phyloP scores from a whole-genome alignment of 2,113 vertebrate genomes.

The Oceanites oceanicus region DNA sequence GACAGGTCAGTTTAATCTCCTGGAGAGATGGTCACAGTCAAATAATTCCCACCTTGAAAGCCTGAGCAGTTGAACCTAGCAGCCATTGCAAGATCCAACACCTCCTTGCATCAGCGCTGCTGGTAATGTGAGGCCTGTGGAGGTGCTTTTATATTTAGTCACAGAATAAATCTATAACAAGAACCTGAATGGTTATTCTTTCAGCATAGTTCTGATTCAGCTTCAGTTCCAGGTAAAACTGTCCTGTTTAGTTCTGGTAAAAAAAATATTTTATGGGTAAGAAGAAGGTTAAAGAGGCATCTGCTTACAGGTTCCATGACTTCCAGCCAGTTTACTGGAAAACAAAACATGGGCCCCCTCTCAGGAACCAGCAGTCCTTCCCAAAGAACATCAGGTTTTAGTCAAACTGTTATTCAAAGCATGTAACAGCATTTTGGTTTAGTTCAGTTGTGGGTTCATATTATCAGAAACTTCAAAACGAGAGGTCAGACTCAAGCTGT shows the following conservation, averaged over 20 bases:
- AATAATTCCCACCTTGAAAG: not conserved
- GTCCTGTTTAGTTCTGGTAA: not conserved
- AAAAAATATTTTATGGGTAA: not conserved
- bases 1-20: not conserved
- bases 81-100: not conserved
- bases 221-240: not conserved
- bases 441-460: not conserved
- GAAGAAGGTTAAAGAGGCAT: not conserved
- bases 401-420: not conserved
- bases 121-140: not conserved
- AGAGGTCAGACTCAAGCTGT: not conserved
- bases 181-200: not conserved
- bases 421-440: not conserved
- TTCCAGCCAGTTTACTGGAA: not conserved
- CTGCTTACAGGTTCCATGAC: not conserved
- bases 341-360: not conserved
- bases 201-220: not conserved
- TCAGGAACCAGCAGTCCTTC: not conserved
- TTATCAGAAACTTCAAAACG: not conserved
- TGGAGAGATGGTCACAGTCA: not conserved
- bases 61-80: not conserved
- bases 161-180: not conserved
- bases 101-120: not conserved
- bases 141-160: not conserved
- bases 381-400: not conserved